These are phyloP conservation scores for Picathartes gymnocephalus DNA, from an alignment of 2,113 vertebrate genomes.

Conservation along the genomic window DNA sequence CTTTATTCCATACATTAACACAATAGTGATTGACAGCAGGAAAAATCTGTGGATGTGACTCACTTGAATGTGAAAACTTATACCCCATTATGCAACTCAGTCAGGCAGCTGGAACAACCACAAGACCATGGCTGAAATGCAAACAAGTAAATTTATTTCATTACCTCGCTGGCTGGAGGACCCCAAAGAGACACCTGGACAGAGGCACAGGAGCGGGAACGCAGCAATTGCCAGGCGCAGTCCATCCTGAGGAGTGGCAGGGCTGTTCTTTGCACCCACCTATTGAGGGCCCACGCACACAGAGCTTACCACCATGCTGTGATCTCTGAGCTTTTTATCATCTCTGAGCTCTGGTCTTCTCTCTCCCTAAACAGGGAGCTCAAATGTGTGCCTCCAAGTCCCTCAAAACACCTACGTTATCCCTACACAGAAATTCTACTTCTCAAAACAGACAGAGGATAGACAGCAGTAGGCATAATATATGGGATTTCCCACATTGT, in stretches of 20 bases:
- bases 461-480: neutral
- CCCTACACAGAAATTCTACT: neutral
- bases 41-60: neutral
- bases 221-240: neutral
- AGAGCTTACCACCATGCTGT: neutral
- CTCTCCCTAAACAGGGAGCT: neutral
- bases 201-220: neutral
- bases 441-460: neutral
- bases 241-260: neutral
- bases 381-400: neutral
- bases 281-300: rapidly evolving
- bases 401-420: rapidly evolving
- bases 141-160: neutral
- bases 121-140: neutral
- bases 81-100: neutral
- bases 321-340: neutral
- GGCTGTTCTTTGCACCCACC: neutral
- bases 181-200: neutral
- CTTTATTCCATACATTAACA: neutral
- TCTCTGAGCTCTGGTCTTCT: neutral
- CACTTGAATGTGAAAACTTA: neutral
- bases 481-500: neutral
- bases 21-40: neutral
- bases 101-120: neutral
- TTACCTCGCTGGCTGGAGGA: rapidly evolving